Base-by-base conservation (phyloP, 2,113 vertebrate genomes). In the Felis chaus region DNA sequence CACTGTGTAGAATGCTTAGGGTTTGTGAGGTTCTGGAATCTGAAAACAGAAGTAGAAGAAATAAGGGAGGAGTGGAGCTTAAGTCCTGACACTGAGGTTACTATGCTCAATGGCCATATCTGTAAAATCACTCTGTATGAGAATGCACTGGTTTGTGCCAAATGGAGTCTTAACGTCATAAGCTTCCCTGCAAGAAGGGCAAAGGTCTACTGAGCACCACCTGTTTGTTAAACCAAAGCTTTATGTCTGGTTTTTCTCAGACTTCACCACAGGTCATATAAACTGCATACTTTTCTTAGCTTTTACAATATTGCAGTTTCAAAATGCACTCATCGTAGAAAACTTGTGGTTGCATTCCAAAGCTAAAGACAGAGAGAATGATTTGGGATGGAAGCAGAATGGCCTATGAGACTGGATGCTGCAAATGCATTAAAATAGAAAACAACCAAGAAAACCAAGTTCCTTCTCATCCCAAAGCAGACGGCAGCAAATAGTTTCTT, bases 1-100 rank as follows among this genome's bases (percentile, higher is more conserved):
- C 25, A 68, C 31, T 95, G 82, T 86, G 33, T 86, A 48, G 55
- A 74, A 27, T 31, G 1, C 68, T 33, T 1, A 68, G 31, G 5
- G 41, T 81, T 68, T 82, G 25, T 18, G 21, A 57, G 45, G 4
- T 50, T 92, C 68, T 65, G 33, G 33, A 83, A 94, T 93, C 23
- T 66, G 69, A 83, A 85, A 83, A 65, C 19, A 81, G 48, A 96
- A 68, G 19, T 63, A 65, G n/a, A 83, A 97, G 50, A 68, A 79
- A 91, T 86, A 33, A 39, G 53, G 65, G 81, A 86, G 55, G 88
- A 53, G 14, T n/a, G 69, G 86, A n/a, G 74, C 4, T 91, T 23
- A 41, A 63, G 53, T 82, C 13, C 18, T 87, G 84, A 89, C 29
- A 48, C 71, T 81, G 55, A 92, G 29, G 25, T 36, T 48, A 23